Base-by-base conservation (phyloP, 2,888 invertebrate species). In the Synergus umbraculus region DNA sequence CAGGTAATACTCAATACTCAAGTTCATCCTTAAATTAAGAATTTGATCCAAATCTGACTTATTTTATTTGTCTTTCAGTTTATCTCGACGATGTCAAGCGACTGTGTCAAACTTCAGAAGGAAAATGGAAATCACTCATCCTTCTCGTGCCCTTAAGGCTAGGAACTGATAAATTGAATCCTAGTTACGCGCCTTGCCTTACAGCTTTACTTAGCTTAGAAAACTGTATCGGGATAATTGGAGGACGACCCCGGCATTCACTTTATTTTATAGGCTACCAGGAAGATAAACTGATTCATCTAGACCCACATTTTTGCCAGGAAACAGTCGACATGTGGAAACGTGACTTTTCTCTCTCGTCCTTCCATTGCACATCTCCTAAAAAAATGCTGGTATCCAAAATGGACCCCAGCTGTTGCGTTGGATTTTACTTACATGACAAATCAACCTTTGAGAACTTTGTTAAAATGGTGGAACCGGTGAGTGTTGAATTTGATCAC, bases 241-340 rank as follows among this genome's bases (percentile, higher is more conserved):
- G 98, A 9, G 98, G 98, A 15, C 94, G 97, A 87, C 98, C 98
- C 0, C 97, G 97, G 90, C 98, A 98, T 93, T 97, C 98, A 18
- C 93, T 98, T 54, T 98, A 97, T 92, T 98, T 98, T 93, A 95
- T 98, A 83, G 98, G 98, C 73, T 98, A 96, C 92, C 98, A 98
- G 94, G 98, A 97, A 91, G 97, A 98, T 90, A 96, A 97, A 92
- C 93, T 98, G 81, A 97, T 98, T 87, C 97, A 98, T 90, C 93
- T 98, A 86, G 98, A 98, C 93, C 98, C 98, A 22, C 98, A 98
- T 92, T 97, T 97, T 88, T 97, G 97, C 89, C 98, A 98, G 92
- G 97, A 98, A 92, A 96, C 96, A 93, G 96, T 98, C 49, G 97
- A 97, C 93, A 96, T 97, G 0, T 95, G 95, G 93, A 95, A 96